Evolutionary conservation across 1,140 invertebrate genomes (phyloP), one percentile per base, ranked within the genome.

Genomic region (Cotesia typhae): DNA sequence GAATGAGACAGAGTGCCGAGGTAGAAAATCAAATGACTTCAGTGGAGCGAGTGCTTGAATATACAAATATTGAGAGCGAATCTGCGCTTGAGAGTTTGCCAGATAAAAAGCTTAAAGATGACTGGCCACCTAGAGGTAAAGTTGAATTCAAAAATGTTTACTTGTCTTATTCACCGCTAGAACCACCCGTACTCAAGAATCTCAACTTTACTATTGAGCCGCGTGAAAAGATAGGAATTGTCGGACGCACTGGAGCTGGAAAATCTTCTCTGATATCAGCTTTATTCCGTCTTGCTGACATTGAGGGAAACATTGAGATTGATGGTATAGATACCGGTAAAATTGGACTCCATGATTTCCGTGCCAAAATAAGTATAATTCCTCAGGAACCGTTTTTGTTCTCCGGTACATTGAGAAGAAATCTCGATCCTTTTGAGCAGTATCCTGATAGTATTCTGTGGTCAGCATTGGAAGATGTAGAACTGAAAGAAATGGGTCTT

Each of bases 361-460:
- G 95, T 6, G 89, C 89, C 10, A 90, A 91, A 74, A 90, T 96
- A 47, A 93, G 94, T 17, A 94, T 95, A 37, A 95, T 96, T 73
- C 94, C 94, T 1, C 94, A 97, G 84, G 94, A 94, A 76, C 95
- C 95, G 0, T 92, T 97, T 10, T 82, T 97, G 1, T 97, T 97
- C 82, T 94, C 94, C 1, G 95, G 94, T 0, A 91, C 91, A 4
- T 81, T 97, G 73, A 88, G 96, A 20, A 92, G 92, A 79, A 97
- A 98, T 85, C 87, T 98, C 74, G 96, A 97, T 88, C 95, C 96
- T 0, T 96, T 96, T 79, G 89, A 92, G 7, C 73, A 88, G 36
- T 92, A 92, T 78, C 85, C 84, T 51, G 95, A 97, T 79, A 88
- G 90, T 83, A 76, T 95, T 78, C 83, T 97, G 1, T 97, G 95